phyloP scores from a whole-genome alignment of 2,113 vertebrate species.

The Gasterosteus nipponicus region DNA sequence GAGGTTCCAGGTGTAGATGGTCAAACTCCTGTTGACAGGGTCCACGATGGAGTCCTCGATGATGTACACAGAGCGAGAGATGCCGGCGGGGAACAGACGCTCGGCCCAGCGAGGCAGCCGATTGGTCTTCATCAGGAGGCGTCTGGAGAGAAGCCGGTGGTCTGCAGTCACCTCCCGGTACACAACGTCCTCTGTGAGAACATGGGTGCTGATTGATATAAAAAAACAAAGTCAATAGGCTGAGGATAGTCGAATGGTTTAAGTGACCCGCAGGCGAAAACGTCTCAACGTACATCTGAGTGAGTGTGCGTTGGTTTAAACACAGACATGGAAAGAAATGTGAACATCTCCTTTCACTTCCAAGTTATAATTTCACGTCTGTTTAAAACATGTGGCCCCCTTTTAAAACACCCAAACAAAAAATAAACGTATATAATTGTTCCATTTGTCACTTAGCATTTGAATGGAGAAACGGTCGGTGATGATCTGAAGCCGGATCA shows the following conservation, averaged over 20 bases:
- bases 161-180: slow-evolving; percentile 82
- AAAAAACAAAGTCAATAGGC: not conserved
- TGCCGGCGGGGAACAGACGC: slow-evolving; percentile 76
- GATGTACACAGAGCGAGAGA: slow-evolving; percentile 82
- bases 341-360: not conserved
- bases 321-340: not conserved
- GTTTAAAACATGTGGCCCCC: not conserved
- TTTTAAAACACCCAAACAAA: not conserved
- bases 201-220: slow-evolving; percentile 76
- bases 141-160: slow-evolving; percentile 78
- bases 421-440: not conserved
- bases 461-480: not conserved
- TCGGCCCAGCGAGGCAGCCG: slow-evolving; percentile 85
- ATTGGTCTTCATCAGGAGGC: slow-evolving; percentile 85
- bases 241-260: not conserved
- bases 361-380: slow-evolving; percentile 1
- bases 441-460: not conserved
- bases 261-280: not conserved
- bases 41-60: slow-evolving; percentile 85
- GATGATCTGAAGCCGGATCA: not conserved
- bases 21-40: slow-evolving; percentile 73
- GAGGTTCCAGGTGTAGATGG: slow-evolving; percentile 83
- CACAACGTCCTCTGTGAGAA: slow-evolving; percentile 85
- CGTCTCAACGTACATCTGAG: not conserved
- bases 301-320: not conserved